Evolutionary conservation across 1,140 invertebrate genomes (phyloP).

Genomic region (Drosophila burlai): DNA sequence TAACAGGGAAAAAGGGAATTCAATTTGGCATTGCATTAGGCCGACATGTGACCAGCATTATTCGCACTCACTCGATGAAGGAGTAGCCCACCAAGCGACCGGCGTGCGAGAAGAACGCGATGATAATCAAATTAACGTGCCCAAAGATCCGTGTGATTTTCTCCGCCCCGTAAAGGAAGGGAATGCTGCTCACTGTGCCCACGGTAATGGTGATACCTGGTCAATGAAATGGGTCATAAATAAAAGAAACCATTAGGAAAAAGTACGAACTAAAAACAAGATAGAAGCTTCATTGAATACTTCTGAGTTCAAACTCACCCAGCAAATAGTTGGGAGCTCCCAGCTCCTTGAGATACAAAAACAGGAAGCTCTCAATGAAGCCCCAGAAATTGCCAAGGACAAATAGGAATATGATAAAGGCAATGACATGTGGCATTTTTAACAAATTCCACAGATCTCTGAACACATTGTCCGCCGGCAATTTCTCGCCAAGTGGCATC

Average conservation of each 20-base stretch:
- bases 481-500: slow-evolving; percentile 90
- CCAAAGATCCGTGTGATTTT: slow-evolving; percentile 92
- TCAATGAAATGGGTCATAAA: not conserved
- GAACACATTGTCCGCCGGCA: slow-evolving; percentile 90
- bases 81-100: slow-evolving; percentile 92
- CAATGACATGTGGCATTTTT: slow-evolving; percentile 90
- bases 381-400: slow-evolving; percentile 93
- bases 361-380: slow-evolving; percentile 94
- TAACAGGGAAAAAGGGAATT: slow-evolving; percentile 16
- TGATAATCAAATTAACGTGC: slow-evolving; percentile 92
- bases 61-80: slow-evolving; percentile 90
- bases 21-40: slow-evolving; percentile 60
- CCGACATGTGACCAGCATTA: slow-evolving; percentile 34
- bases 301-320: slow-evolving; percentile 86
- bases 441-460: slow-evolving; percentile 90
- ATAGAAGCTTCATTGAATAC: too few relatives aligned
- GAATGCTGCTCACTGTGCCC: slow-evolving; percentile 91
- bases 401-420: slow-evolving; percentile 92
- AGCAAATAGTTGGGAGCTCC: slow-evolving; percentile 92
- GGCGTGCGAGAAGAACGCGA: slow-evolving; percentile 93
- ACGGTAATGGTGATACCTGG: slow-evolving; percentile 92
- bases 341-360: slow-evolving; percentile 92
- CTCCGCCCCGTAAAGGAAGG: slow-evolving; percentile 92
- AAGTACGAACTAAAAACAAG: not conserved
- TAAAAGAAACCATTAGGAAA: not conserved